A percentile compares a stretch with the other conserved stretches of the same genome.
Evolutionary conservation across 2,797 vertebrate species (phyloP).

Genomic region (Melopsittacus undulatus): DNA sequence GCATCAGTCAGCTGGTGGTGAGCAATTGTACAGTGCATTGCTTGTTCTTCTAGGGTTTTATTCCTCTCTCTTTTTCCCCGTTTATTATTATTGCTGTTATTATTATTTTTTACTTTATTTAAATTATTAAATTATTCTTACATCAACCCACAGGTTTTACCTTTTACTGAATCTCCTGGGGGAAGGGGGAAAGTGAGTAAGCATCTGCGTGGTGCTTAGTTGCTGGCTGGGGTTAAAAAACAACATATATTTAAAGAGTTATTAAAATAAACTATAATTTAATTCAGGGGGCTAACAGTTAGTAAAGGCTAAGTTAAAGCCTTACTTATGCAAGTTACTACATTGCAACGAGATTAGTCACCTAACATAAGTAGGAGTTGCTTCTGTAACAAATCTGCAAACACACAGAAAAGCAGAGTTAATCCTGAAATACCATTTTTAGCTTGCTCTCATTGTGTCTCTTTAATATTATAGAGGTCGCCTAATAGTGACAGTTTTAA

Average conservation of each 20-base stretch:
- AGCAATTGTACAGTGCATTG: not conserved
- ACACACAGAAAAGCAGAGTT: not conserved
- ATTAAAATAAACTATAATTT: constrained; percentile 23
- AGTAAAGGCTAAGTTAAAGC: not conserved
- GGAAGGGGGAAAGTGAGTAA: not conserved
- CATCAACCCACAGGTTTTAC: not conserved
- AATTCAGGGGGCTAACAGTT: not conserved
- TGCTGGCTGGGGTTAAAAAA: not conserved
- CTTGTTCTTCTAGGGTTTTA: not conserved
- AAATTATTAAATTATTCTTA: not conserved
- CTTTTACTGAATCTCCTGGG: not conserved
- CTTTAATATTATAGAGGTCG: constrained; percentile 30
- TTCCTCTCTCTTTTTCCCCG: not conserved
- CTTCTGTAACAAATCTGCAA: constrained; percentile 47
- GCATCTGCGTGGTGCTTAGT: not conserved
- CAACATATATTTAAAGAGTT: not conserved
- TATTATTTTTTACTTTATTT: not conserved
- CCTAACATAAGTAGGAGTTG: constrained; percentile 40
- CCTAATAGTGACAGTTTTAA: constrained; percentile 43
- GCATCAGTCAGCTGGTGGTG: not conserved
- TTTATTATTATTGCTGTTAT: not conserved
- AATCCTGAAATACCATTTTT: constrained; percentile 47
- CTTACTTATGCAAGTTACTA: not conserved
- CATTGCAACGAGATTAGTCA: constrained; percentile 56
- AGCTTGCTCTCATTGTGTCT: constrained; percentile 55